A percentile compares a stretch with the other conserved stretches of the same genome.
Evolutionary conservation across 1,140 invertebrate species (phyloP).

Genomic region (Anthonomus grandis): DNA sequence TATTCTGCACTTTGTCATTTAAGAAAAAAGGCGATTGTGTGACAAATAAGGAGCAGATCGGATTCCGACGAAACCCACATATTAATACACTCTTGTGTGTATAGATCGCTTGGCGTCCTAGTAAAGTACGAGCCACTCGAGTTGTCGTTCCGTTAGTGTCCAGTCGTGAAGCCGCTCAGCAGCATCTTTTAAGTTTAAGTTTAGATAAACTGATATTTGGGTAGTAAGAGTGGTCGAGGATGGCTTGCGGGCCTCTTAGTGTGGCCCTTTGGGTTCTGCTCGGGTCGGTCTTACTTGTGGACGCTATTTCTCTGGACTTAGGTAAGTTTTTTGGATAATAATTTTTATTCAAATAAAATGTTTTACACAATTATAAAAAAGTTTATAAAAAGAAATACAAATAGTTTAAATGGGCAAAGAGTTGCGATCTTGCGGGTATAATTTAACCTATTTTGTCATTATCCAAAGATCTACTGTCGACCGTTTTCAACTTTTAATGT

Average conservation of each 20-base stretch:
- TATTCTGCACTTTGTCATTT: constrained; percentile 6
- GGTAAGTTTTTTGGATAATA: constrained; percentile 24
- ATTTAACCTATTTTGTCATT: too few species aligned
- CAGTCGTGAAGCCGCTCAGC: constrained; percentile 19
- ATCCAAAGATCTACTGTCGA: too few species aligned
- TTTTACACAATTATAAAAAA: too few species aligned
- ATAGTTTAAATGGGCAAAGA: too few species aligned
- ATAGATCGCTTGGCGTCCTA: too few species aligned
- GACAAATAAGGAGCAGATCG: constrained; percentile 33
- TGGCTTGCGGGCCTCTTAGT: constrained; percentile 22
- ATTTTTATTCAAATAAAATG: too few species aligned
- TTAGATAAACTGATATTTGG: neutral
- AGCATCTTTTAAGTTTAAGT: constrained; percentile 10
- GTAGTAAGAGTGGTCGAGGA: constrained; percentile 11
- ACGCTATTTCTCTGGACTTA: constrained; percentile 24
- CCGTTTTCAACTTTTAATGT: too few species aligned
- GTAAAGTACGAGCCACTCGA: constrained; percentile 28
- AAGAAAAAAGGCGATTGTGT: constrained; percentile 26
- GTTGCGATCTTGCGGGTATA: too few species aligned
- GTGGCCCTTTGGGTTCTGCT: constrained; percentile 12
- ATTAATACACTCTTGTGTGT: constrained; percentile 24
- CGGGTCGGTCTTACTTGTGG: constrained; percentile 17
- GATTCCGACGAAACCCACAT: constrained; percentile 28
- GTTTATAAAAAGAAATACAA: too few species aligned
- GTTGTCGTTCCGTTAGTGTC: constrained; percentile 14